A percentile compares a stretch with the other conserved stretches of the same genome.
Evolutionary conservation across 2,888 invertebrate species (phyloP).

Genomic region (Amorpha juglandis): DNA sequence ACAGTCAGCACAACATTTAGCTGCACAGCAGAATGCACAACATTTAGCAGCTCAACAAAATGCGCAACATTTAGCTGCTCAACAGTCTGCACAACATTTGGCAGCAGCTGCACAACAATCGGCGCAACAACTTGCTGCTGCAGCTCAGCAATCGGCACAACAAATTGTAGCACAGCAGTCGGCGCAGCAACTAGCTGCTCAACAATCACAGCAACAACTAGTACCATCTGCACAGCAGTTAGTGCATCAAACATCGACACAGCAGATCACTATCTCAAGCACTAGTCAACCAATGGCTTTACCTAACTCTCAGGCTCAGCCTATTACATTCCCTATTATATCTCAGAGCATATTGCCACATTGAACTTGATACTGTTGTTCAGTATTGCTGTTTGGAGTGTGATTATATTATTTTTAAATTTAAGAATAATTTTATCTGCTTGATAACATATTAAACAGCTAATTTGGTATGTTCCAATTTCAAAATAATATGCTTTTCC

Average conservation of each 20-base stretch:
- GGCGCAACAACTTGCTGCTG: constrained; percentile 64
- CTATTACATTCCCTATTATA: constrained; percentile 78
- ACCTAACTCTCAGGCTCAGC: constrained; percentile 75
- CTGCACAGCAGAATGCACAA: constrained; percentile 55
- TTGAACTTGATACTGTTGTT: constrained; percentile 38
- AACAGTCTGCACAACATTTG: constrained; percentile 65
- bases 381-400: constrained; percentile 8
- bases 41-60: constrained; percentile 54
- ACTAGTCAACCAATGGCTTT: constrained; percentile 79
- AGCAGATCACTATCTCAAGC: constrained; percentile 78
- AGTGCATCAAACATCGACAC: constrained; percentile 77
- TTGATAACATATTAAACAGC: no score
- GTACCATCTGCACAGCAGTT: constrained; percentile 71
- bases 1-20: constrained; percentile 62
- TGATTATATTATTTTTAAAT: neutral
- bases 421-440: no score
- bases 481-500: no score
- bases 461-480: no score
- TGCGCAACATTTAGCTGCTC: constrained; percentile 55
- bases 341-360: constrained; percentile 79
- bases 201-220: constrained; percentile 74
- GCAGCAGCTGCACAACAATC: constrained; percentile 66
- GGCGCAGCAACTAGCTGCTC: constrained; percentile 70
- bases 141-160: constrained; percentile 62
- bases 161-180: constrained; percentile 65